Percentiles rank a stretch among this genome's conserved stretches.
Conservation (phyloP, 1,140 invertebrate genomes). For the Drosophila melanica region DNA sequence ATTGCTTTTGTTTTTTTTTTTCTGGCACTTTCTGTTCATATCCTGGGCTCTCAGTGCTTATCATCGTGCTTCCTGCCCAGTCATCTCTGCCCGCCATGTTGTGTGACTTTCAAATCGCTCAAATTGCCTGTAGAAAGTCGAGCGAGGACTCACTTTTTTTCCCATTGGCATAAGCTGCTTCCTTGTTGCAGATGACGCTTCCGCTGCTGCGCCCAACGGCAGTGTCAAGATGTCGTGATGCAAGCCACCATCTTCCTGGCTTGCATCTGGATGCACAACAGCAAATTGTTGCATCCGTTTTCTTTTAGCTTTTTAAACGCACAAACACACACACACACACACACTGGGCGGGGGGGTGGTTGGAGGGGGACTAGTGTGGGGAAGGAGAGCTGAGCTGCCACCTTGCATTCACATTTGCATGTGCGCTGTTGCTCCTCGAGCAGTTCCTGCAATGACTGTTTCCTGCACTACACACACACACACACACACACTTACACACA, state of each 20-base stretch:
- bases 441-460: conserved; percentile 54
- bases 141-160: conserved; percentile 25
- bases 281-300: conserved; percentile 75
- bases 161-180: conserved; percentile 23
- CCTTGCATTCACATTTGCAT: conserved; percentile 51
- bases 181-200: conserved; percentile 19
- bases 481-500: conserved; percentile 3
- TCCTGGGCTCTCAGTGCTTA: conserved; percentile 3
- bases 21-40: background rate
- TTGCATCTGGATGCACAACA: conserved; percentile 49
- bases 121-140: conserved; percentile 66
- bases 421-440: conserved; percentile 46
- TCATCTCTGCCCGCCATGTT: background rate
- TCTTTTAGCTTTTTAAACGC: conserved; percentile 73
- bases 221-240: conserved; percentile 22
- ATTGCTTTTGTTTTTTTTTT: background rate
- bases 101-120: conserved; percentile 66
- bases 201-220: conserved; percentile 14
- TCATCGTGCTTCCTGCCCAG: background rate
- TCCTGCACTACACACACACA: conserved; percentile 31
- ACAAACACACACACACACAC: conserved; percentile 36
- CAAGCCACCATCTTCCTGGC: conserved; percentile 23
- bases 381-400: background rate
- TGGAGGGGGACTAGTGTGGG: background rate
- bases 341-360: background rate